Base-by-base conservation (phyloP, 2,888 invertebrate genomes). In the Chromoteleia sp. region DNA sequence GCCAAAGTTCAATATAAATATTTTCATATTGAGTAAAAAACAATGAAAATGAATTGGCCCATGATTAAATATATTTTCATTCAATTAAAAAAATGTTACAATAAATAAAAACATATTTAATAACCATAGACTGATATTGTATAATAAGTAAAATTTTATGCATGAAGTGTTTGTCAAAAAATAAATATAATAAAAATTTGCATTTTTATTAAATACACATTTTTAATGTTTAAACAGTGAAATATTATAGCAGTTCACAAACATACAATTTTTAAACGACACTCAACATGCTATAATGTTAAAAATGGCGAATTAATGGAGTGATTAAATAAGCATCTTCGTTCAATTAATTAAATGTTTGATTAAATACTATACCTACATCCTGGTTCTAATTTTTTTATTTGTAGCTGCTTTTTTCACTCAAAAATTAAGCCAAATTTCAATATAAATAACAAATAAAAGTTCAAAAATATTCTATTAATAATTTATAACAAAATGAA, bases 231-330 rank as follows among this genome's bases (percentile, higher is more conserved):
- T 5, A 15, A 10, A 15, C 30, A 52, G 6, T 2, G 29, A 39
- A 14, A 12, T 58, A 12, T 36, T 21, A 39, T 19, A 30, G 1
- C 52, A 67, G 14, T 29, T n/a, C 15, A 43, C 56, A 70, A 45
- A 70, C 43, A 43, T 50, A 29, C 0, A 70, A 70, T 70, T 70
- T 70, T 70, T 56, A 70, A 70, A 56, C 25, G 59, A 61, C 71
- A 61, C 71, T 61, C 50, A 61, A 61, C 74, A 74, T 65, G 74
- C 65, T 45, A 56, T 48, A 74, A 65, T 33, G 71, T 61, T 61
- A 71, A 45, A 6, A 21, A 33, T 43, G 10, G 54, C 63, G n/a
- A 73, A 74, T 63, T 65, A 63, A 71, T 48, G n/a, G n/a, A 50
- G 29, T 65, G 45, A 73, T 73, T 73, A 73, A 73, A 30, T 52